phyloP scores from a whole-genome alignment of 2,797 vertebrate species.

The Lagorchestes hirsutus region DNA sequence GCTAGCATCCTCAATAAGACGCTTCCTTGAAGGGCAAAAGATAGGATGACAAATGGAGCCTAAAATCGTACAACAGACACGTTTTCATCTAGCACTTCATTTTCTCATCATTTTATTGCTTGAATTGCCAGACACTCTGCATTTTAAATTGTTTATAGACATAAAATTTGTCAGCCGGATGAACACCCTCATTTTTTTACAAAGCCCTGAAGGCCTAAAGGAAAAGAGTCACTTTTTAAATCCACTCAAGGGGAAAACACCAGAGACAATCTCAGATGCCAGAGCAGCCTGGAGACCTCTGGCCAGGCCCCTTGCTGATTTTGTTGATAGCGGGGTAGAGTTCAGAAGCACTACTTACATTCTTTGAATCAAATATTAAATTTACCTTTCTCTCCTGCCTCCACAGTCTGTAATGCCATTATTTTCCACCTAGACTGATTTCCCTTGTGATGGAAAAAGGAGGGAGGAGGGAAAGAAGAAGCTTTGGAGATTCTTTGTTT shows the following conservation, averaged over 20 bases:
- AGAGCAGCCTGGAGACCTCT: conserved; percentile 34
- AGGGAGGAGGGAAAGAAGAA: neutral
- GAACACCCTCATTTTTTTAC: conserved; percentile 60
- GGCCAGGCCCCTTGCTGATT: conserved; percentile 34
- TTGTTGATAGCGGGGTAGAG: conserved; percentile 39
- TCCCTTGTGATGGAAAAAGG: conserved; percentile 24
- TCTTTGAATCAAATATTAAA: conserved; percentile 53
- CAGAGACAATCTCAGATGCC: conserved; percentile 25
- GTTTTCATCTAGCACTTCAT: conserved; percentile 47
- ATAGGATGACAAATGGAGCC: conserved; percentile 5
- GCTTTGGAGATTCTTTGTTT: neutral
- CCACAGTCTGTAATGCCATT: conserved; percentile 15
- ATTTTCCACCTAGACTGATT: conserved; percentile 47
- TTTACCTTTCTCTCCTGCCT: conserved; percentile 60
- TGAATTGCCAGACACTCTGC: conserved; percentile 62
- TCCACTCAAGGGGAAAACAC: conserved; percentile 12
- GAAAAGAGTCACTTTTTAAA: conserved; percentile 58
- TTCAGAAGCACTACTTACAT: conserved; percentile 58
- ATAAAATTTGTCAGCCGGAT: conserved; percentile 47
- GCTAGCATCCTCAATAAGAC: neutral
- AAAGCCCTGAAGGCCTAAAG: conserved; percentile 49
- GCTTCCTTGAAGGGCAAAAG: conserved; percentile 19
- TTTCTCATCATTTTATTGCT: conserved; percentile 56
- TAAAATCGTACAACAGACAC: neutral
- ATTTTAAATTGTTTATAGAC: conserved; percentile 65